Evolutionary conservation across 2,888 invertebrate species (phyloP).

Genomic region (Scaptomyza polygonia): DNA sequence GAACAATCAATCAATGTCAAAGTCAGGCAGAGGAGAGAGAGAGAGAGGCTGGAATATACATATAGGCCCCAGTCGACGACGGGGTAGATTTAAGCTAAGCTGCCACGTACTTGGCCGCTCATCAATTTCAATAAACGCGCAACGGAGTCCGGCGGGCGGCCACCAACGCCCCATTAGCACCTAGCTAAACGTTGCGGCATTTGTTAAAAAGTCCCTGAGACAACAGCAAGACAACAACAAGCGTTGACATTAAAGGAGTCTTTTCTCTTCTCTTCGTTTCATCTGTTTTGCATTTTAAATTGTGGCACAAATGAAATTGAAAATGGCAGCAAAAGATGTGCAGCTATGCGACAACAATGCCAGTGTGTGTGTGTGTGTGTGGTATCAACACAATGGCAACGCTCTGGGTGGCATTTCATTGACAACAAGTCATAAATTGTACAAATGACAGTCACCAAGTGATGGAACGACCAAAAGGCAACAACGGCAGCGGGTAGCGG

Average conservation of each 20-base stretch:
- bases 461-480: conserved; percentile 32
- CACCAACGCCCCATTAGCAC: conserved; percentile 70
- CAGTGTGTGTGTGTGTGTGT: conserved; percentile 40
- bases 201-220: conserved; percentile 65
- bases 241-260: conserved; percentile 1
- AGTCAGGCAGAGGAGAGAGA: conserved; percentile 53
- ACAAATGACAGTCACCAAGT: conserved; percentile 70
- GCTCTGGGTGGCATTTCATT: conserved; percentile 75
- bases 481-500: not conserved
- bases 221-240: conserved; percentile 21
- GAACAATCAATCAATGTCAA: conserved; percentile 77
- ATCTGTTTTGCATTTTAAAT: conserved; percentile 80
- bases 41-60: conserved; percentile 22
- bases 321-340: conserved; percentile 73
- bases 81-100: conserved; percentile 71
- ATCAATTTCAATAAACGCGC: conserved; percentile 74
- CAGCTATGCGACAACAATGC: conserved; percentile 65
- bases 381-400: conserved; percentile 73
- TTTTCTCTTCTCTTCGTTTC: conserved; percentile 5
- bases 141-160: conserved; percentile 27
- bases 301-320: conserved; percentile 75
- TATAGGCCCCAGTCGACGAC: conserved; percentile 37
- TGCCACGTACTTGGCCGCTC: conserved; percentile 75
- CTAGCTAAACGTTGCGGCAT: conserved; percentile 68
- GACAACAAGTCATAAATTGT: conserved; percentile 74